Conservation (phyloP, 2,888 invertebrate genomes). For the Andrena chrysosceles region DNA sequence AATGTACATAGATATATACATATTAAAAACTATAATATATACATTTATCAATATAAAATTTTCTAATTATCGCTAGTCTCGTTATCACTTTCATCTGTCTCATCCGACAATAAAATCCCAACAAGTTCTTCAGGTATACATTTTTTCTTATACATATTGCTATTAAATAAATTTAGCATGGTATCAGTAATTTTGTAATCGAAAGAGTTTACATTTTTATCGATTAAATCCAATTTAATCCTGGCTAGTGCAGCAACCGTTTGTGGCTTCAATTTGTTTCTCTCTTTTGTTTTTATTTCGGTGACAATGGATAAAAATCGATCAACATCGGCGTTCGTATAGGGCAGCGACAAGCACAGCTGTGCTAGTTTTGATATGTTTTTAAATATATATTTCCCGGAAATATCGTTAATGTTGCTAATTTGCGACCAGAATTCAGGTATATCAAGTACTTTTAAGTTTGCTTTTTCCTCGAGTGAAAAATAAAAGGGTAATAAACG, state of each 20-base stretch:
- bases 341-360: not conserved
- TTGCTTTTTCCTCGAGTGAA: not conserved
- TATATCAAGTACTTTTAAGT: not conserved
- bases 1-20: no score
- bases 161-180: conserved; percentile 14
- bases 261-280: conserved; percentile 12
- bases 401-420: not conserved
- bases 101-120: no score
- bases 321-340: not conserved
- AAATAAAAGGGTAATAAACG: not conserved
- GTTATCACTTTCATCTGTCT: no score
- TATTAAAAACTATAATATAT: no score
- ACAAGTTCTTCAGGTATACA: no score
- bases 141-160: not conserved
- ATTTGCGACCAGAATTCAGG: not conserved
- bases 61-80: no score
- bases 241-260: not conserved
- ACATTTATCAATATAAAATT: no score
- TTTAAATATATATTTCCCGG: not conserved
- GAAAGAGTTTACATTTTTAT: not conserved
- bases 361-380: not conserved
- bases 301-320: conserved; percentile 2
- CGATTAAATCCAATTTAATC: conserved; percentile 1
- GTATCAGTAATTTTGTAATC: not conserved
- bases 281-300: not conserved